phyloP scores from a whole-genome alignment of 2,888 invertebrate genomes.

The Andrena praecox region DNA sequence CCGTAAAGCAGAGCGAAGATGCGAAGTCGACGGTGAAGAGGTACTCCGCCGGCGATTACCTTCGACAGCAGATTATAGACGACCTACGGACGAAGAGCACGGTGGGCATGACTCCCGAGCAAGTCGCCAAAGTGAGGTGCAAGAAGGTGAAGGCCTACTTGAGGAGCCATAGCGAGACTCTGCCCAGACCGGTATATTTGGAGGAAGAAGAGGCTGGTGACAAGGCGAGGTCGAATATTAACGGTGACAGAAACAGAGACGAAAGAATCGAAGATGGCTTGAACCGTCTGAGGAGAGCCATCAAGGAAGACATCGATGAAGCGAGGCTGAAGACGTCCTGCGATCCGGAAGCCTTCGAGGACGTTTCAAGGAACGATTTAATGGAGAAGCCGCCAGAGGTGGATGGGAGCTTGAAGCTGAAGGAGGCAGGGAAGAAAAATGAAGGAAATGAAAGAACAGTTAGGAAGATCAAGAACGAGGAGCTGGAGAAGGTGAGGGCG shows the following conservation, averaged over 20 bases:
- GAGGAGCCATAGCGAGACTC: constrained; percentile 66
- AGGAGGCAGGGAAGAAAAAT: background rate
- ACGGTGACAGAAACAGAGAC: background rate
- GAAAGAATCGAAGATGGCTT: constrained; percentile 24
- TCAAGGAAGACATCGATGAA: constrained; percentile 2
- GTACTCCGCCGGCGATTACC: constrained; percentile 79
- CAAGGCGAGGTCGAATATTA: background rate
- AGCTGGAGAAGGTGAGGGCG: constrained; percentile 71
- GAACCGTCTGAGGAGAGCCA: constrained; percentile 23
- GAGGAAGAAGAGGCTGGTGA: constrained; percentile 42
- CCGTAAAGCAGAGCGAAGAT: constrained; percentile 6
- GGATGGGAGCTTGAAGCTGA: background rate
- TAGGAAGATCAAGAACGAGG: constrained; percentile 66
- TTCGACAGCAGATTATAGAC: constrained; percentile 79
- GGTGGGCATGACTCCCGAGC: constrained; percentile 69
- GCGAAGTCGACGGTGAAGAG: constrained; percentile 55
- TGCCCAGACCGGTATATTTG: constrained; percentile 45
- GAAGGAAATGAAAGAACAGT: background rate
- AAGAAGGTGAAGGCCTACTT: constrained; percentile 77
- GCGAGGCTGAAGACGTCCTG: background rate
- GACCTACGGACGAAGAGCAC: constrained; percentile 68
- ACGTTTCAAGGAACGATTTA: constrained; percentile 17
- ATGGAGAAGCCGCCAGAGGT: background rate
- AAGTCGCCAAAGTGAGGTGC: constrained; percentile 74
- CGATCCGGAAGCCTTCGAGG: background rate